Evolutionary conservation across 2,113 vertebrate genomes (phyloP), one percentile per base, ranked within the genome.

Genomic region (Diglossa brunneiventris): DNA sequence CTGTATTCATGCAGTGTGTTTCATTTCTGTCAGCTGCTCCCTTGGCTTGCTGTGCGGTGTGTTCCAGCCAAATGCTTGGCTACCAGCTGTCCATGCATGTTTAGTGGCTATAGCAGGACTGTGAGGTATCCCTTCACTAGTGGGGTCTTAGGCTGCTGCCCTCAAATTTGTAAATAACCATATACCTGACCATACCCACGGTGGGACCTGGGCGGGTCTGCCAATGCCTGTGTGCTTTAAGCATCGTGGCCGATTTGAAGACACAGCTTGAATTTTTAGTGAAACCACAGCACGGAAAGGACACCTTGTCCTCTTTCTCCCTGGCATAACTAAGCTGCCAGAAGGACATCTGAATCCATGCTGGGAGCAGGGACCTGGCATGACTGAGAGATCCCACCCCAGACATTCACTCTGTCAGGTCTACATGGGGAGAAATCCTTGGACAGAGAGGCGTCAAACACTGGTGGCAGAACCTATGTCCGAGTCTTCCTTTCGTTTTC

Each of bases 181-280:
- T 20, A 9, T 18, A 22, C 47, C 30, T 47, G 52, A 47, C 28
- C 22, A 3, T 74, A 46, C 14, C 17, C 52, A 12, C 0, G 2
- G 61, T 22, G 61, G 26, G 16, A 39, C 42, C n/a, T n/a, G 64
- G 30, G 52, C 52, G 14, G 33, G 7, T 83, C 83, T 85, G 75
- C 58, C 30, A 44, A 3, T 7, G 6, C 0, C 0, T 20, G 30
- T 46, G 53, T 35, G 11, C 23, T 84, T 84, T 23, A 41, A 55
- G 20, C 47, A 46, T 78, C 0, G 0, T 58, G 39, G 31, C 31
- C 1, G 3, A 5, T 67, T 78, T 0, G 3, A 85, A 78, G n/a
- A 33, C 7, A 27, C 9, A 67, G 8, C 33, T 7, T 55, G 47
- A 44, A 13, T 18, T 58, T 84, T 50, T 59, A 63, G 33, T 0